Evolutionary conservation across 2,888 invertebrate species (phyloP).

Genomic region (Athetis lepigone): DNA sequence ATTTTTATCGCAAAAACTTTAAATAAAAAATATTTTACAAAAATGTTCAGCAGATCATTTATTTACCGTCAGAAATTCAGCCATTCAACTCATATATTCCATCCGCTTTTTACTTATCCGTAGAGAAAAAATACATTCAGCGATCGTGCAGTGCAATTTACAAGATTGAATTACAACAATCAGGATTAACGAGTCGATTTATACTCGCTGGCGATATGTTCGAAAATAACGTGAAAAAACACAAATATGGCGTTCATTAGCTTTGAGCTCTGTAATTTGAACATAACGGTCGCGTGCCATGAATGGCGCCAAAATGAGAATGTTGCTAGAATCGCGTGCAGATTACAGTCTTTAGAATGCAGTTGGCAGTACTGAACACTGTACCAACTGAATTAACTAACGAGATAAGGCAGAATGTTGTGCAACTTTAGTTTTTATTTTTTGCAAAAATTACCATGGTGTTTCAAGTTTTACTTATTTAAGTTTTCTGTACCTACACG

Average conservation of each 20-base stretch:
- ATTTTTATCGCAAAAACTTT: conserved; percentile 22
- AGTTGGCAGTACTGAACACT: conserved; percentile 50
- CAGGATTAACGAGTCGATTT: conserved; percentile 66
- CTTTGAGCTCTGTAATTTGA: conserved; percentile 65
- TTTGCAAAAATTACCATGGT: conserved; percentile 18
- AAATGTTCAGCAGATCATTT: conserved; percentile 41
- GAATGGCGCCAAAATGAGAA: conserved; percentile 65
- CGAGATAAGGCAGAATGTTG: conserved; percentile 52
- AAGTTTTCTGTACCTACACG: not conserved
- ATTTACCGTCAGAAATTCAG: conserved; percentile 35
- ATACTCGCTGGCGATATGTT: conserved; percentile 47
- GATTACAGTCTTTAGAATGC: conserved; percentile 62
- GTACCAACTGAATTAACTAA: conserved; percentile 59
- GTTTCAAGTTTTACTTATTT: conserved; percentile 27
- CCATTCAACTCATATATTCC: conserved; percentile 42
- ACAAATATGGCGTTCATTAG: conserved; percentile 65
- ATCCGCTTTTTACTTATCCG: conserved; percentile 49
- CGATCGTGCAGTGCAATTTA: conserved; percentile 60
- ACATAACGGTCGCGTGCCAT: conserved; percentile 56
- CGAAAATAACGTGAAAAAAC: conserved; percentile 57
- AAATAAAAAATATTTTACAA: conserved; percentile 5
- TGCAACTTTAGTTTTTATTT: conserved; percentile 33
- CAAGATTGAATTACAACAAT: conserved; percentile 67
- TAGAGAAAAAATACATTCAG: conserved; percentile 49
- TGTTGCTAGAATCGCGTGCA: conserved; percentile 68